Evolutionary conservation across 2,888 invertebrate species (phyloP), one percentile per base, ranked within the genome.

Genomic region (Archaeoteleia sp.): DNA sequence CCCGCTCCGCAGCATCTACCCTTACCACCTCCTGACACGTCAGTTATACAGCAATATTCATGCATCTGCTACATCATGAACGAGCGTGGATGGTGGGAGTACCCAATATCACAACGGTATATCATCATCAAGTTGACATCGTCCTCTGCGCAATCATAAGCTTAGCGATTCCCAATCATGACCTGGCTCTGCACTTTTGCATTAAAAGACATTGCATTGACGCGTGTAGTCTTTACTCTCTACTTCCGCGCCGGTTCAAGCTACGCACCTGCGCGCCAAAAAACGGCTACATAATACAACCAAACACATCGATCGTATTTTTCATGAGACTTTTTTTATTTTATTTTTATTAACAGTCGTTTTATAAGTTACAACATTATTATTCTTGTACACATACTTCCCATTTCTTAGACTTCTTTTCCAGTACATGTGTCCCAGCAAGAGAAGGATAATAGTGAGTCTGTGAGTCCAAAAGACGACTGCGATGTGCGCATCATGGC

Each of bases 81-180:
- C 23, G n/a, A n/a, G n/a, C 37, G 51, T 39, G 40, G 35, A 39
- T 66, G 46, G 67, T 70, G 68, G 70, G 76, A 74, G 77, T 74
- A 73, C 73, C 74, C 77, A 78, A 80, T 79, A 82, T 81, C 82
- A 74, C 77, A 81, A 77, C 80, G 76, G 81, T 83, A 83, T 81
- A 83, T 83, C 82, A 83, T 83, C 81, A 83, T 83, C 80, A 82
- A 82, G 75, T 72, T 83, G 83, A 82, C 82, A 83, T 77, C 78
- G 73, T 70, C 72, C 70, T 71, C 72, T 67, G 71, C 74, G 70
- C 71, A 67, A 73, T 65, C 70, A 72, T 54, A 67, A 46, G 71
- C 66, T 55, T 72, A 30, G 58, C 53, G 51, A 67, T 62, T 67
- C 67, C 48, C 67, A 62, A 67, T 67, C 51, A 54, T 34, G 39